These are phyloP conservation scores for Aptenodytes forsteri DNA, from an alignment of 2,113 vertebrate genomes.

Conservation along the genomic window DNA sequence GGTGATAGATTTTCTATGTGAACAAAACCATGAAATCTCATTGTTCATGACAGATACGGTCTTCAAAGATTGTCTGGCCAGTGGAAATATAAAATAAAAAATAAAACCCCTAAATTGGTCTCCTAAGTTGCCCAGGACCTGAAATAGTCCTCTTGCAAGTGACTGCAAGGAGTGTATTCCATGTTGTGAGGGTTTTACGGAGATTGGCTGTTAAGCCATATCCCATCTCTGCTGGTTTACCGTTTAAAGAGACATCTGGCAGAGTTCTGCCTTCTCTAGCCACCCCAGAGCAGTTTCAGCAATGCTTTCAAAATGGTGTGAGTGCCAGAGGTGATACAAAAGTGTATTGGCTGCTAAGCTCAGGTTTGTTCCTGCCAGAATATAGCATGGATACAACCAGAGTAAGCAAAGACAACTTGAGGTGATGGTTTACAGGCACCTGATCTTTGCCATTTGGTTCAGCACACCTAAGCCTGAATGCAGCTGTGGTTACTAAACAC, in stretches of 20 bases:
- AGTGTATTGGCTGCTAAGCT: not conserved
- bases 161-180: not conserved
- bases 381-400: not conserved
- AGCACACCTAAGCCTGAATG: not conserved
- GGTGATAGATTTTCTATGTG: not conserved
- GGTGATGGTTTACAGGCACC: not conserved
- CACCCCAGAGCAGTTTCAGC: not conserved
- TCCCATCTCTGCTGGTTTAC: not conserved
- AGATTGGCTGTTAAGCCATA: not conserved
- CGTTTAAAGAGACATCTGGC: not conserved
- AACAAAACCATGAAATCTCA: not conserved
- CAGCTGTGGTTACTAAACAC: not conserved
- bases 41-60: not conserved
- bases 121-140: not conserved
- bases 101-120: not conserved
- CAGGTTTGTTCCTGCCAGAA: not conserved
- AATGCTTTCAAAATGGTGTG: not conserved
- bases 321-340: not conserved
- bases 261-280: not conserved
- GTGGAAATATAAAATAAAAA: not conserved
- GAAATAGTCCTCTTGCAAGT: not conserved
- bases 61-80: not conserved
- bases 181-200: not conserved
- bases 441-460: not conserved
- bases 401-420: not conserved